Evolutionary conservation across 2,888 invertebrate species (phyloP).

Genomic region (Apodemia hepburni): DNA sequence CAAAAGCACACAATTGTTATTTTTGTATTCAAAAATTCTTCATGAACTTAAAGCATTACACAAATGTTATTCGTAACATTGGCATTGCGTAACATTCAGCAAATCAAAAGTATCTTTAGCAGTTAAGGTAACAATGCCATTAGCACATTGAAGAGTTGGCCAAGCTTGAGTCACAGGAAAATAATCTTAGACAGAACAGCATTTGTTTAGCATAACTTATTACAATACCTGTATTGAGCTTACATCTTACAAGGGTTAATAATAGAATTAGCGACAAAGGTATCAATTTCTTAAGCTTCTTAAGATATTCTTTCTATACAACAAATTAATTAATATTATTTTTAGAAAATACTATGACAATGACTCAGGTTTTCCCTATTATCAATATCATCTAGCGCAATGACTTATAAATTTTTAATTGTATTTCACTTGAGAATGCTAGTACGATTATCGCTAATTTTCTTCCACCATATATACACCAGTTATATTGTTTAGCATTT

Average conservation of each 20-base stretch:
- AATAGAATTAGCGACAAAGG: constrained; percentile 3
- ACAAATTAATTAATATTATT: too few species aligned
- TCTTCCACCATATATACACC: too few species aligned
- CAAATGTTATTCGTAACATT: constrained; percentile 46
- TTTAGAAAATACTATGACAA: too few species aligned
- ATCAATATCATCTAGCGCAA: too few species aligned
- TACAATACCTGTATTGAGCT: not conserved
- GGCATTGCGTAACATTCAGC: constrained; percentile 68
- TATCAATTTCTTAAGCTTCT: not conserved
- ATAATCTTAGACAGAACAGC: not conserved
- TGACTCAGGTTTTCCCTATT: too few species aligned
- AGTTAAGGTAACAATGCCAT: constrained; percentile 39
- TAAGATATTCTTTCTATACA: too few species aligned
- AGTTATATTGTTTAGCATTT: too few species aligned
- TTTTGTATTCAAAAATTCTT: not conserved
- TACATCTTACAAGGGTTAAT: not conserved
- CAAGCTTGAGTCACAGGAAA: constrained; percentile 19
- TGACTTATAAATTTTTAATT: too few species aligned
- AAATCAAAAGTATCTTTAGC: constrained; percentile 45
- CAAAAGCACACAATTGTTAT: too few species aligned
- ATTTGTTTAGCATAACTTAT: not conserved
- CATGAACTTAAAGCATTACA: constrained; percentile 3
- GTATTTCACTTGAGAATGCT: too few species aligned
- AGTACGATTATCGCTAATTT: too few species aligned
- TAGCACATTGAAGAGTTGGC: constrained; percentile 21